phyloP scores from a whole-genome alignment of 2,888 invertebrate species.

The Pinctada fucata region DNA sequence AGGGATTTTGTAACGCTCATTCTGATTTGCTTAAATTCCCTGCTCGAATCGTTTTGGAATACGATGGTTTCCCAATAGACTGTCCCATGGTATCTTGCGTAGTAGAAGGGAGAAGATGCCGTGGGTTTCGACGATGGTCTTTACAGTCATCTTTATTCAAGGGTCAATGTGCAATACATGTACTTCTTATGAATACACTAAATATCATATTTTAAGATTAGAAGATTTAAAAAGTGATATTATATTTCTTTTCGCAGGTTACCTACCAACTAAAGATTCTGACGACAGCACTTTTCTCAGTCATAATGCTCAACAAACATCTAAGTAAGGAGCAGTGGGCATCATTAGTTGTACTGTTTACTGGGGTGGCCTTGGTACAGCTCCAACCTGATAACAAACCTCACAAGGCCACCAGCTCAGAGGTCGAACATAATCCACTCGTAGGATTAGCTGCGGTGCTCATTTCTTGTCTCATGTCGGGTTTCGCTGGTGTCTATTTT shows the following conservation, averaged over 20 bases:
- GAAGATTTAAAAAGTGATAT: neutral
- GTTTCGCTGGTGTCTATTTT: constrained; percentile 98
- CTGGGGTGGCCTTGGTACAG: constrained; percentile 78
- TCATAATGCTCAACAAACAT: constrained; percentile 76
- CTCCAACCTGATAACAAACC: constrained; percentile 53
- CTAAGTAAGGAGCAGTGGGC: constrained; percentile 78
- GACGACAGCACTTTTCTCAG: constrained; percentile 79
- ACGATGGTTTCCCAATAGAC: too few species aligned
- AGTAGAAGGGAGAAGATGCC: too few species aligned
- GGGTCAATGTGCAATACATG: too few species aligned
- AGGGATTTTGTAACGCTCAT: too few species aligned
- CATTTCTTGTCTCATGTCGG: constrained; percentile 88
- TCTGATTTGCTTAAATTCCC: too few species aligned
- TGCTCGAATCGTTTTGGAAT: too few species aligned
- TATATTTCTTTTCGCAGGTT: constrained; percentile 72
- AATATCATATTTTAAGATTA: too few species aligned
- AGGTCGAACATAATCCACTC: constrained; percentile 61
- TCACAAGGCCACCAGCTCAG: constrained; percentile 21
- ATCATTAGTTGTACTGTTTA: constrained; percentile 77
- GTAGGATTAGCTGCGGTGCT: constrained; percentile 73
- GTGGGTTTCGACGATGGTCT: too few species aligned
- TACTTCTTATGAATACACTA: too few species aligned
- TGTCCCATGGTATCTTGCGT: too few species aligned
- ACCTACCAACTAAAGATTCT: constrained; percentile 80
- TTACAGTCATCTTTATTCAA: too few species aligned